Conservation (phyloP, 2,113 vertebrate species). For the Paradoxurus hermaphroditus region DNA sequence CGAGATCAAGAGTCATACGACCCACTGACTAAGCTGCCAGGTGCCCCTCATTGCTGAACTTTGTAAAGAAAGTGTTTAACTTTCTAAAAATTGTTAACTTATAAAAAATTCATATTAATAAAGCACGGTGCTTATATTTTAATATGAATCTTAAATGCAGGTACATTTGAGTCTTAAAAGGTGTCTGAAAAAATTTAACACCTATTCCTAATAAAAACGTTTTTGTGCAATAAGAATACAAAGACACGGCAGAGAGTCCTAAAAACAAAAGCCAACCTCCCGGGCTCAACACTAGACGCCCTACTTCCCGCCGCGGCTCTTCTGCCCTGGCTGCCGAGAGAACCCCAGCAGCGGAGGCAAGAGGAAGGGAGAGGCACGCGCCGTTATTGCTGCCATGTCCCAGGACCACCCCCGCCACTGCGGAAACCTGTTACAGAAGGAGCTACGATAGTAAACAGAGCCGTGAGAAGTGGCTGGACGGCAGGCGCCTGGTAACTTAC, state of each 20-base stretch:
- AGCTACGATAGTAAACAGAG: fast-evolving
- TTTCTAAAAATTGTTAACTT: not conserved
- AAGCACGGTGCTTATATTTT: not conserved
- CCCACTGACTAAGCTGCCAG: not conserved
- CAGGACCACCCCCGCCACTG: fast-evolving
- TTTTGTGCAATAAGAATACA: not conserved
- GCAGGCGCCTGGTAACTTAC: fast-evolving
- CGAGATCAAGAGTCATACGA: not conserved
- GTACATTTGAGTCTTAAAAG: not conserved
- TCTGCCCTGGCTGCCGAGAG: fast-evolving
- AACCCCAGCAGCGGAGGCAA: not conserved
- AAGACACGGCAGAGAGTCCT: not conserved
- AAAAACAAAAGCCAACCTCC: fast-evolving
- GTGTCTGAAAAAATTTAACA: not conserved
- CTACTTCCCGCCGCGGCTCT: not conserved
- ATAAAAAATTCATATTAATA: not conserved
- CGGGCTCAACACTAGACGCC: fast-evolving
- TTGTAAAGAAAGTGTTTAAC: not conserved
- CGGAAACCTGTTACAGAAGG: fast-evolving
- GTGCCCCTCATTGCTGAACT: not conserved
- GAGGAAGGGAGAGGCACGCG: too few species aligned
- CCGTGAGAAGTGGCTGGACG: not conserved
- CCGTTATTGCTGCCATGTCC: fast-evolving
- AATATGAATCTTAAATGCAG: not conserved
- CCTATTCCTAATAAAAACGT: not conserved